These are phyloP conservation scores for Exocentrus adspersus DNA, from an alignment of 2,888 invertebrate genomes.

Conservation along the genomic window DNA sequence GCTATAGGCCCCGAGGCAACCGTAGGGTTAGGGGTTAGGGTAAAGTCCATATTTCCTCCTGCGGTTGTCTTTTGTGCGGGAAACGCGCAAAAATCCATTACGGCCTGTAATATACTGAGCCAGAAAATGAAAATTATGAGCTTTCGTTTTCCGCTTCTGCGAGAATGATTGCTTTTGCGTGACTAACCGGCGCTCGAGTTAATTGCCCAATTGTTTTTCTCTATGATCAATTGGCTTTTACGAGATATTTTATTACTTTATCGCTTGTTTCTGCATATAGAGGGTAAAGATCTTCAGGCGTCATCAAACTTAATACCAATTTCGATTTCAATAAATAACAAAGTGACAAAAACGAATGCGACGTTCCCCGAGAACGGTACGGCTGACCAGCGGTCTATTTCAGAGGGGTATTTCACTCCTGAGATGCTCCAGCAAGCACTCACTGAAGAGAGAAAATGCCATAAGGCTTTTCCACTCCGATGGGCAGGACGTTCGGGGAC, in stretches of 20 bases:
- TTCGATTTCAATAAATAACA: not conserved
- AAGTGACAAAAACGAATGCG: not conserved
- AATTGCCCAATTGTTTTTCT: constrained; percentile 28
- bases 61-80: not conserved
- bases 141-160: constrained; percentile 9
- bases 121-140: constrained; percentile 21
- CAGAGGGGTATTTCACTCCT: constrained; percentile 2
- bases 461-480: not conserved
- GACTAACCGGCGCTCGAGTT: constrained; percentile 22
- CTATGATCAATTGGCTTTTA: constrained; percentile 26
- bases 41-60: not conserved
- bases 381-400: not conserved
- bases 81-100: not conserved
- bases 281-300: too few species aligned
- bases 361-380: not conserved
- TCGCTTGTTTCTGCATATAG: not conserved
- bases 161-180: constrained; percentile 24
- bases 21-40: not conserved
- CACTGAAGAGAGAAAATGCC: constrained; percentile 8
- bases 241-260: constrained; percentile 24
- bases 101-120: constrained; percentile 5
- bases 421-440: not conserved
- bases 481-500: not conserved
- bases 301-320: too few species aligned
- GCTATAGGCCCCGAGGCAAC: too few species aligned